Evolutionary conservation across 2,888 invertebrate species (phyloP).

Genomic region (Thecocarcelia acutangulata): DNA sequence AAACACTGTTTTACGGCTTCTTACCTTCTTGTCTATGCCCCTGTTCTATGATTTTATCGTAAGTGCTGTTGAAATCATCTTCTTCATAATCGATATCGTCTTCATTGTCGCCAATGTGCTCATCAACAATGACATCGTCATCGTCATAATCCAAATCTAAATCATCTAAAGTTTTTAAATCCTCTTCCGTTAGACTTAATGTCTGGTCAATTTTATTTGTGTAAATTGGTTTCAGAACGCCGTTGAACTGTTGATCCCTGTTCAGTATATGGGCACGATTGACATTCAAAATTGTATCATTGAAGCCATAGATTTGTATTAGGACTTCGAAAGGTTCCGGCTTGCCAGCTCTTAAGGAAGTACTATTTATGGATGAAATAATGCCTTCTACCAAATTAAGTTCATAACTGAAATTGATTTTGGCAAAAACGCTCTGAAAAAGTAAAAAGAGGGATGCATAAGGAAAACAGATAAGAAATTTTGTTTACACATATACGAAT

Average conservation of each 20-base stretch:
- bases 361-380: constrained; percentile 69
- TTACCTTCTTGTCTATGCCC: constrained; percentile 76
- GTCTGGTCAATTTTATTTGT: constrained; percentile 36
- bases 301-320: constrained; percentile 76
- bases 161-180: constrained; percentile 49
- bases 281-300: constrained; percentile 71
- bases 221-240: constrained; percentile 69
- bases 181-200: constrained; percentile 51
- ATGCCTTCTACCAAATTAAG: constrained; percentile 75
- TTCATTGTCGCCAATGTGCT: constrained; percentile 52
- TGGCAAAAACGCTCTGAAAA: constrained; percentile 75
- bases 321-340: constrained; percentile 73
- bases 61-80: constrained; percentile 48
- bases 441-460: no score
- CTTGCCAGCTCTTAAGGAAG: constrained; percentile 15
- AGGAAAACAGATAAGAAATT: not conserved
- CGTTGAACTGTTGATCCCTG: constrained; percentile 73
- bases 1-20: constrained; percentile 5
- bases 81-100: constrained; percentile 64
- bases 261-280: constrained; percentile 73
- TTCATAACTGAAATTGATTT: constrained; percentile 76
- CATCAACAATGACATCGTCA: constrained; percentile 54
- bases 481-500: not conserved
- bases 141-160: constrained; percentile 40
- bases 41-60: constrained; percentile 75